A percentile compares a stretch with the other conserved stretches of the same genome.
phyloP scores from a whole-genome alignment of 2,113 vertebrate genomes.

The Arvicanthis niloticus region DNA sequence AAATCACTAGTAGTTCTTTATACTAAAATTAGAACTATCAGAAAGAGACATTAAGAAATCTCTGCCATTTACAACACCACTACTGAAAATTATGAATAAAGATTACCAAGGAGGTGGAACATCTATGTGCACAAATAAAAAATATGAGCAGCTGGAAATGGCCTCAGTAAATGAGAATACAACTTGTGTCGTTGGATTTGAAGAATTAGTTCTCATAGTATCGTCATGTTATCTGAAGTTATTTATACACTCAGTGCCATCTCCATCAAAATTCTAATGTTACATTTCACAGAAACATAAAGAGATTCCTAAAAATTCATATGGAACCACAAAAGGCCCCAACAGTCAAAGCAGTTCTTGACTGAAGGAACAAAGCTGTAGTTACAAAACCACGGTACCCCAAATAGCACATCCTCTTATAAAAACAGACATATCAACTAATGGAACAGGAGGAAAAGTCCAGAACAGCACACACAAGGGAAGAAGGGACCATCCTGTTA shows the following conservation, averaged over 20 bases:
- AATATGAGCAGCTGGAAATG: neutral
- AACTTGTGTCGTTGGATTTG: neutral
- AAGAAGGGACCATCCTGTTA: neutral
- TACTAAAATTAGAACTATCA: neutral
- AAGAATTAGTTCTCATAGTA: constrained; percentile 8
- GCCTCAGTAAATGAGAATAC: neutral
- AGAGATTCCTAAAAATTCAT: constrained; percentile 4
- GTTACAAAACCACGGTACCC: neutral
- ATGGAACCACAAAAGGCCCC: neutral
- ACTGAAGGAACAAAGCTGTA: neutral
- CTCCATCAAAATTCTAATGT: neutral
- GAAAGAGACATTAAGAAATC: neutral
- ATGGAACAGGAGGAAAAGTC: neutral
- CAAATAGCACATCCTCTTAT: neutral
- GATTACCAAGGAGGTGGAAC: neutral
- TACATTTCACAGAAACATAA: neutral
- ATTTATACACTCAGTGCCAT: neutral
- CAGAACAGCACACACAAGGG: neutral
- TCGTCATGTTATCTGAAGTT: neutral
- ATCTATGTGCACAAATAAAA: neutral
- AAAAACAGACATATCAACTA: neutral
- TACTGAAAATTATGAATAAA: neutral
- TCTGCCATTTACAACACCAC: neutral
- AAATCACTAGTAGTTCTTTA: neutral
- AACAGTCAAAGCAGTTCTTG: neutral